phyloP scores from a whole-genome alignment of 2,888 invertebrate genomes.

The Gortyna flavago region DNA sequence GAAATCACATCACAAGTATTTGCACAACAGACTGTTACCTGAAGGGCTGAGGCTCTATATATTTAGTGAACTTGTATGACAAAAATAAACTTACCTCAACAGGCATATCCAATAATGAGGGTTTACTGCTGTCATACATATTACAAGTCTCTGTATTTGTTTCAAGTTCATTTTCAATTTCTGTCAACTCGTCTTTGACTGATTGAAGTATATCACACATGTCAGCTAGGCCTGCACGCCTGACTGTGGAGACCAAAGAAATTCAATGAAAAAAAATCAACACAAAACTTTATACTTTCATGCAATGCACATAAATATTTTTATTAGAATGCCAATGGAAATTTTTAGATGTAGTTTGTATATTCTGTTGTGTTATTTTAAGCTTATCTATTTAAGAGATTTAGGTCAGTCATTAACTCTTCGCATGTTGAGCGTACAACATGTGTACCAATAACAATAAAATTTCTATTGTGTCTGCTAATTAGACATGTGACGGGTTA shows the following conservation, averaged over 20 bases:
- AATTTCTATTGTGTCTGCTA: too few species aligned
- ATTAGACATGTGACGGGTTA: too few species aligned
- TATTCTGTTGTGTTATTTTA: background rate
- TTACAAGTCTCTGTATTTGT: constrained; percentile 60
- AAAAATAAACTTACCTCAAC: constrained; percentile 78
- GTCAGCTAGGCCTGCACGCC: constrained; percentile 44
- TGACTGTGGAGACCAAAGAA: constrained; percentile 7
- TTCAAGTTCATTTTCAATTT: constrained; percentile 74
- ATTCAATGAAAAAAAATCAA: background rate
- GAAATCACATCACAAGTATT: background rate
- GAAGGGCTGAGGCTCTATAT: background rate
- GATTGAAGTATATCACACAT: constrained; percentile 82
- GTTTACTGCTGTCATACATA: constrained; percentile 70
- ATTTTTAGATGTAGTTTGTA: background rate
- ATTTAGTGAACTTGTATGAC: background rate
- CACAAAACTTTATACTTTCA: background rate
- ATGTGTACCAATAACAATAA: too few species aligned
- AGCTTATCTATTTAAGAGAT: background rate
- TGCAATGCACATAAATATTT: background rate
- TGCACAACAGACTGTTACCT: background rate
- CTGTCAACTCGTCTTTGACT: constrained; percentile 74
- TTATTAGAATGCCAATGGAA: background rate
- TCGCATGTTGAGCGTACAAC: too few species aligned
- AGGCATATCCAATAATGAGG: constrained; percentile 80
- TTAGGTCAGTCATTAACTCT: background rate